A percentile compares a stretch with the other conserved stretches of the same genome.
These are phyloP conservation scores for Takifugu ocellatus DNA, from an alignment of 2,797 vertebrate genomes.

Conservation along the genomic window DNA sequence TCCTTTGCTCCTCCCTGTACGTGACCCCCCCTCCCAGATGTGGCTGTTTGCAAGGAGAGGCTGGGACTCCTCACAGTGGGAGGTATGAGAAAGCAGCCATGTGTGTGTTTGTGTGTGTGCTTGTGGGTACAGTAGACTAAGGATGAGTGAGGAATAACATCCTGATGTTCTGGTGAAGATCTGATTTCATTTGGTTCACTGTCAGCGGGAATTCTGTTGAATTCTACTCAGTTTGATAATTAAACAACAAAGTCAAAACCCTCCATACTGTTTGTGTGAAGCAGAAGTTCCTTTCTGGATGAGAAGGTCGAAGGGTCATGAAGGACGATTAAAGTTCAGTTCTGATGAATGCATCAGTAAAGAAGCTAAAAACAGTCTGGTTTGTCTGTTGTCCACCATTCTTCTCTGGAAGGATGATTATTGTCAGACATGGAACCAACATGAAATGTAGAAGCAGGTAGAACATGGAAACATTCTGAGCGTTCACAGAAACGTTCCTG, in stretches of 20 bases:
- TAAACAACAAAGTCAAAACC: too few species aligned
- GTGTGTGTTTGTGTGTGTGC: constrained; percentile 10
- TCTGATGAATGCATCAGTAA: too few species aligned
- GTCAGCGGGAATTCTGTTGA: neutral
- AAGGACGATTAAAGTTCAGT: too few species aligned
- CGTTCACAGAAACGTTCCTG: neutral
- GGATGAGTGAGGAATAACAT: neutral
- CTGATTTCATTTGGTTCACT: constrained; percentile 15
- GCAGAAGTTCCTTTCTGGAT: too few species aligned
- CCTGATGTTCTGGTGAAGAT: neutral
- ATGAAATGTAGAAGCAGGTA: constrained; percentile 14
- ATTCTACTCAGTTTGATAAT: too few species aligned
- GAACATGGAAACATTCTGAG: too few species aligned
- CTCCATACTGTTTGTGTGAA: too few species aligned
- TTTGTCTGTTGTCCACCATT: too few species aligned
- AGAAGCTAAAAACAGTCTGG: too few species aligned
- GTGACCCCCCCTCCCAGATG: constrained; percentile 75
- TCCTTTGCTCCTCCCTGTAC: constrained; percentile 63
- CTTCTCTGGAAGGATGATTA: neutral
- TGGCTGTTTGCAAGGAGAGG: constrained; percentile 89
- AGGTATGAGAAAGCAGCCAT: constrained; percentile 80
- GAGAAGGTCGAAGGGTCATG: too few species aligned
- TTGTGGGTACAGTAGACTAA: neutral
- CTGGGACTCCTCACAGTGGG: constrained; percentile 91
- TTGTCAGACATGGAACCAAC: constrained; percentile 6